phyloP scores from a whole-genome alignment of 2,797 vertebrate species.

The Aselliscus stoliczkanus region DNA sequence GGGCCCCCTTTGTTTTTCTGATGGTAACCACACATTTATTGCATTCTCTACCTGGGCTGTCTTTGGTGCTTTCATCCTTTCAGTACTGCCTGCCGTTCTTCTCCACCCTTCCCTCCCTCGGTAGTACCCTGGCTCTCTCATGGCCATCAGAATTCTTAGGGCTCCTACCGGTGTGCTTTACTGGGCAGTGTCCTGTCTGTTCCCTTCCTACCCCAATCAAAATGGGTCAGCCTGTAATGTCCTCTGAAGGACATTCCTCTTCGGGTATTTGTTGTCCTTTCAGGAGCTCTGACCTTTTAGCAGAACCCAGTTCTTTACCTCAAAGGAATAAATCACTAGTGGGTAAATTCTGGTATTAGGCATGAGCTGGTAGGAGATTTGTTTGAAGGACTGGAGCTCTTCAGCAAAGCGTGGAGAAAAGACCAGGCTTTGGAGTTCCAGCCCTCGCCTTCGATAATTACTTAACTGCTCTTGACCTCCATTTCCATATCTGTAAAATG shows the following conservation, averaged over 20 bases:
- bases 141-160: background rate
- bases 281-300: background rate
- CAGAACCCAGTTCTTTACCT: background rate
- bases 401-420: background rate
- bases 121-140: background rate
- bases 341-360: background rate
- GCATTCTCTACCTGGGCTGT: background rate
- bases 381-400: background rate
- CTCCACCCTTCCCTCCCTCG: background rate
- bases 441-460: background rate
- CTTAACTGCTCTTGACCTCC: background rate
- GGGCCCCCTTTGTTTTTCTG: background rate
- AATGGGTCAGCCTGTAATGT: background rate
- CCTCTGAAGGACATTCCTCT: background rate
- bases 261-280: background rate
- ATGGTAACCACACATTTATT: background rate
- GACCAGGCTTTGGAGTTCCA: background rate
- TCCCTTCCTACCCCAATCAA: background rate
- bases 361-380: background rate
- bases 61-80: background rate
- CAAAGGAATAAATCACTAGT: background rate
- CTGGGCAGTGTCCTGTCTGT: background rate
- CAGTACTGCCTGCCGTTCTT: background rate
- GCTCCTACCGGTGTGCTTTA: background rate
- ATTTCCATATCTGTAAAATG: conserved; percentile 7